Evolutionary conservation across 1,140 invertebrate species (phyloP).

Genomic region (Parapsyche elsis): DNA sequence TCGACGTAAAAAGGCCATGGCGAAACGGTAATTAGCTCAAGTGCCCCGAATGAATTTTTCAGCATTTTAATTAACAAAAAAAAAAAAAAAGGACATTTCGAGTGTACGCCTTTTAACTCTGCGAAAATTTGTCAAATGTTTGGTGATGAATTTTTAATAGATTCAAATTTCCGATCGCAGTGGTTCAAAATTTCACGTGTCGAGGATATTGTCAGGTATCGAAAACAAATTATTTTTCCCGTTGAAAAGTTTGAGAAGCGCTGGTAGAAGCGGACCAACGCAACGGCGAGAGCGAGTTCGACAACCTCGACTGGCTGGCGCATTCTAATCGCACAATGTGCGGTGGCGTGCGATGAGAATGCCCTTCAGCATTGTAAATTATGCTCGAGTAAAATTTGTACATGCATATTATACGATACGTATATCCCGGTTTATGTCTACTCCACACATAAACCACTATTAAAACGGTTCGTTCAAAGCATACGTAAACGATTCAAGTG

Average conservation of each 20-base stretch:
- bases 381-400: conserved; percentile 41
- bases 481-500: background rate
- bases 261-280: background rate
- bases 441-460: background rate
- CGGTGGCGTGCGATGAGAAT: conserved; percentile 20
- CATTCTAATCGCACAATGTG: conserved; percentile 26
- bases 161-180: too few relatives aligned
- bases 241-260: conserved; percentile 2
- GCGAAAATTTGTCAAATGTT: too few relatives aligned
- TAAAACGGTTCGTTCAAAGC: background rate
- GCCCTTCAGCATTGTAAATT: conserved; percentile 34
- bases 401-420: background rate
- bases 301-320: conserved; percentile 30
- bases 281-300: conserved; percentile 28
- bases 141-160: too few relatives aligned
- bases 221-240: background rate
- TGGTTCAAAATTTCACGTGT: too few relatives aligned
- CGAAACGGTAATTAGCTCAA: too few relatives aligned
- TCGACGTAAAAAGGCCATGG: too few relatives aligned
- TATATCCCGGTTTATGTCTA: conserved; percentile 26
- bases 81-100: too few relatives aligned
- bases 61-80: too few relatives aligned
- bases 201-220: too few relatives aligned
- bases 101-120: too few relatives aligned
- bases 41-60: too few relatives aligned